These are phyloP conservation scores for Atopsyche davidsoni DNA, from an alignment of 1,140 invertebrate genomes.

Conservation along the genomic window DNA sequence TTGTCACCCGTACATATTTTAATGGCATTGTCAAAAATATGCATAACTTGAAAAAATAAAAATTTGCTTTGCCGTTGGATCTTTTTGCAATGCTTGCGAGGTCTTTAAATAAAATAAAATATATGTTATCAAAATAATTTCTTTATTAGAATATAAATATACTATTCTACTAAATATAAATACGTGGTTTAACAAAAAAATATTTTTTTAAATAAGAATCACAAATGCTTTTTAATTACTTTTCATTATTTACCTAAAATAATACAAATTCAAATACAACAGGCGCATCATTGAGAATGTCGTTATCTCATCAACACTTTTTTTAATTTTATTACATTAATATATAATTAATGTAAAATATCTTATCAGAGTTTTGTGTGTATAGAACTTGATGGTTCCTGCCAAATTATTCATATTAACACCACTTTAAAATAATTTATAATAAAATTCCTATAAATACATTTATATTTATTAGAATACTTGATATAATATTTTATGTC, in stretches of 20 bases:
- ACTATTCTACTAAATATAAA: slow-evolving; percentile 20
- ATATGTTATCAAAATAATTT: slow-evolving; percentile 10
- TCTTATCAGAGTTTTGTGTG: background rate
- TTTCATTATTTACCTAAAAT: background rate
- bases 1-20: too few species aligned
- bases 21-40: background rate
- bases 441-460: slow-evolving; percentile 1
- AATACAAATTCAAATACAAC: background rate
- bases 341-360: background rate
- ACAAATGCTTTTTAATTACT: slow-evolving; percentile 13
- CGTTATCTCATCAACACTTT: background rate
- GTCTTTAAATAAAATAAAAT: background rate
- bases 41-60: background rate
- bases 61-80: background rate
- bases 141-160: slow-evolving; percentile 25
- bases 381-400: background rate
- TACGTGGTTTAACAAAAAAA: too few species aligned
- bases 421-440: background rate
- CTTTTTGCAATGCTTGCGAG: too few species aligned
- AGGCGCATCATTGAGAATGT: too few species aligned
- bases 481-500: slow-evolving; percentile 5
- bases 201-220: too few species aligned
- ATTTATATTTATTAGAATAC: slow-evolving; percentile 12
- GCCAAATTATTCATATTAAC: background rate
- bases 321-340: background rate